A percentile compares a stretch with the other conserved stretches of the same genome.
Conservation (phyloP, 2,888 invertebrate species). For the Cremastinae sp. region DNA sequence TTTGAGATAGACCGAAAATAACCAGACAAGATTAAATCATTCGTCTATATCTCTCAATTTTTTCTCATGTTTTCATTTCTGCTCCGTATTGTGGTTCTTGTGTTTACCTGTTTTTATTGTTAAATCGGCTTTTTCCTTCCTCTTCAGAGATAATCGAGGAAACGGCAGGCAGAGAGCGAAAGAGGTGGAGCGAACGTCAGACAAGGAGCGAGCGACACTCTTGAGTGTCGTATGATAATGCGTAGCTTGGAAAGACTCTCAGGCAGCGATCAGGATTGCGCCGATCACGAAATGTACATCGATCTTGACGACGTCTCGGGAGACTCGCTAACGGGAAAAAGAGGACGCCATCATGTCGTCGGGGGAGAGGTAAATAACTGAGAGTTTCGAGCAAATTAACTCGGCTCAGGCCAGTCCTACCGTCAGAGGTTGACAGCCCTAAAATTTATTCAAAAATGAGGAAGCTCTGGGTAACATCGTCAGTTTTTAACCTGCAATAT, state of each 20-base stretch:
- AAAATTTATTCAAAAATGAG: slow-evolving; percentile 14
- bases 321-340: slow-evolving; percentile 79
- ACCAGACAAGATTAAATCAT: neutral
- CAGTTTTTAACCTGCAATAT: too few relatives aligned
- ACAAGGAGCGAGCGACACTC: neutral
- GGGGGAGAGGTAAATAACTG: slow-evolving; percentile 73
- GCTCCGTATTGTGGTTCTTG: neutral
- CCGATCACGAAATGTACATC: slow-evolving; percentile 80
- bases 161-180: neutral
- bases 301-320: slow-evolving; percentile 79
- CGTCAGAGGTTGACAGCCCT: too few relatives aligned
- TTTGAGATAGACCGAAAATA: neutral
- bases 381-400: neutral
- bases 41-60: neutral
- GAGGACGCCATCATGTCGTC: slow-evolving; percentile 77
- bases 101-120: neutral
- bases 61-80: neutral
- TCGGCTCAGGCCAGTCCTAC: neutral
- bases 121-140: neutral
- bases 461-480: too few relatives aligned
- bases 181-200: neutral
- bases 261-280: slow-evolving; percentile 79
- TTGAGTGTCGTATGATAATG: slow-evolving; percentile 73
- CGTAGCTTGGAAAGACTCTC: slow-evolving; percentile 79
- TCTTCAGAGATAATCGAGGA: slow-evolving; percentile 8